These are phyloP conservation scores for Momotus momota DNA, from an alignment of 2,797 vertebrate genomes.

Conservation along the genomic window DNA sequence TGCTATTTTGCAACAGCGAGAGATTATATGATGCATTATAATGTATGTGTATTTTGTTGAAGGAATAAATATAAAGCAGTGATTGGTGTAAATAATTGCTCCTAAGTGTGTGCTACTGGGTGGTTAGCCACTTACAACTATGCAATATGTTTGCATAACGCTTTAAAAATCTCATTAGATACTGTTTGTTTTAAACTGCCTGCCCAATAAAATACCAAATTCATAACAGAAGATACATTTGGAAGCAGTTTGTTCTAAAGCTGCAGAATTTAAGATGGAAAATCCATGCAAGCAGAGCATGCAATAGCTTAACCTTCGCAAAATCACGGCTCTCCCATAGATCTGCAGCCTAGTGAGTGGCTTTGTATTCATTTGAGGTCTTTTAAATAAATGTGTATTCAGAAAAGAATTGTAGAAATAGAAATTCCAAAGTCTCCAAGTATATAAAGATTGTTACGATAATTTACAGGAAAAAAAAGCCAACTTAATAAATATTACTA, in stretches of 20 bases:
- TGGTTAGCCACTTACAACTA: not conserved
- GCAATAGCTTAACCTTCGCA: not conserved
- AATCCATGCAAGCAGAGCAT: not conserved
- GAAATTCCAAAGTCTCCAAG: not conserved
- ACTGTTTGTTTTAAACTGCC: slow-evolving; percentile 23
- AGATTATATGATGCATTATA: slow-evolving; percentile 1
- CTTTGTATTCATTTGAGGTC: not conserved
- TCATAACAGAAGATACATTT: not conserved
- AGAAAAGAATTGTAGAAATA: not conserved
- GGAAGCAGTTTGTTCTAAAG: slow-evolving; percentile 19
- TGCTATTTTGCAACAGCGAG: not conserved
- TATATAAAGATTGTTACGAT: not conserved
- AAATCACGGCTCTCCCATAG: not conserved
- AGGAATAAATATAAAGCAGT: slow-evolving; percentile 32
- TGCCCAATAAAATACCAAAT: slow-evolving; percentile 17
- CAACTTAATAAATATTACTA: not conserved
- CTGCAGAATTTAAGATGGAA: slow-evolving; percentile 10
- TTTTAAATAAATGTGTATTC: not conserved
- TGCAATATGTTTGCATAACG: slow-evolving; percentile 7
- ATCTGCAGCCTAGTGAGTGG: not conserved
- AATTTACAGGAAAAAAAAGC: not conserved
- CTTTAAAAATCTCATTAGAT: slow-evolving; percentile 46
- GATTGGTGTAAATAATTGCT: slow-evolving; percentile 44
- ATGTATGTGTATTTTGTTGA: slow-evolving; percentile 27
- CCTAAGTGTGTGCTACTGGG: not conserved